Base-by-base conservation (phyloP, 2,113 vertebrate species). In the Cepphus grylle region DNA sequence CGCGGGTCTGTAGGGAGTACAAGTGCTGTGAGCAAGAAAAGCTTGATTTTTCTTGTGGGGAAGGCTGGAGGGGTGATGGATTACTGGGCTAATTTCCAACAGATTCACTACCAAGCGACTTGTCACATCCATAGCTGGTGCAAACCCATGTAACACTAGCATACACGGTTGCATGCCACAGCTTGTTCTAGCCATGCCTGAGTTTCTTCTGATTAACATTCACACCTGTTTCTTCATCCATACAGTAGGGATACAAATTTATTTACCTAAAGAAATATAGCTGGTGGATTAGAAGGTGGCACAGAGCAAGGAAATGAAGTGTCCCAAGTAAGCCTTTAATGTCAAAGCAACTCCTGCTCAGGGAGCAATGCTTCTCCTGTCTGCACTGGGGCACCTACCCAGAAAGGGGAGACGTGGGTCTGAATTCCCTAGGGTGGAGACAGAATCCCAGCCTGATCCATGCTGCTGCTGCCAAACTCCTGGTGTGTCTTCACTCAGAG, bases 371-470 rank as follows among this genome's bases (percentile, higher is more conserved):
- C 16, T 90, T 67, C 50, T 78, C 15, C 45, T 62, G 34, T 45
- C 56, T 90, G 21, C 26, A 30, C 10, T 43, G 8, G 20, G 30
- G 12, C 0, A 0, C 27, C 25, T 43, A 9, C 19, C 11, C 9
- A 15, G 47, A 32, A 80, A 90, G 9, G 13, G 17, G 42, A 85
- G n/a, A 45, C 1, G 2, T 8, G 16, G 16, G 9, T 59, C 56
- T 76, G 52, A 80, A 76, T 77, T 95, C 38, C 17, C 8, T 55
- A 25, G 17, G 22, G 21, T 27, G 6, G 53, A 82, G 42, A 82
- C 19, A 38, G 56, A 85, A 94, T 26, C 10, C 13, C 52, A 86
- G 9, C 47, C 55, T 58, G 50, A 32, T 56, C 45, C 2, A 0
- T 63, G 40, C 8, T 50, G 4, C 42, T 25, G 63, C 42, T 73